Percentiles rank a stretch among this genome's conserved stretches.
Conservation (phyloP, 2,888 invertebrate species). For the Dasysyrphus tricinctus region DNA sequence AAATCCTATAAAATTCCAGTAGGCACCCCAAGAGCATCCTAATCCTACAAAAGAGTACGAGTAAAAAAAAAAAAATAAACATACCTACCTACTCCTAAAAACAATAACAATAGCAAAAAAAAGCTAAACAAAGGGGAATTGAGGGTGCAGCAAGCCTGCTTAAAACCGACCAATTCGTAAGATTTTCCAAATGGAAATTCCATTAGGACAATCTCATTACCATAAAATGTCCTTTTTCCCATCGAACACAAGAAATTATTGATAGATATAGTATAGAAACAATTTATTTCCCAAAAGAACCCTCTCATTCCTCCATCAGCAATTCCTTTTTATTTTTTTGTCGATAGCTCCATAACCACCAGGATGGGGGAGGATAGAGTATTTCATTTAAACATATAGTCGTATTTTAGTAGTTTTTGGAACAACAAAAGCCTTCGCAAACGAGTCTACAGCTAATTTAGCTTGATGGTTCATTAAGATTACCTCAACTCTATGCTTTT, state of each 20-base stretch:
- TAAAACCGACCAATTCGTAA: conserved; percentile 32
- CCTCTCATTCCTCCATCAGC: not conserved
- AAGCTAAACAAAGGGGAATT: not conserved
- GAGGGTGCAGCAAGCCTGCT: conserved; percentile 8
- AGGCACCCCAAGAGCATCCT: conserved; percentile 29
- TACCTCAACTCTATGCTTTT: conserved; percentile 42
- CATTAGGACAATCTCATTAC: conserved; percentile 71
- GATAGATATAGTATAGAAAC: conserved; percentile 57
- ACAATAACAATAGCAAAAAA: conserved; percentile 41
- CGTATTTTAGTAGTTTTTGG: conserved; percentile 42
- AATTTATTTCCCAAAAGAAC: conserved; percentile 41
- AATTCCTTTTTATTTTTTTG: not conserved
- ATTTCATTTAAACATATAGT: conserved; percentile 27
- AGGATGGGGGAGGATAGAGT: conserved; percentile 17
- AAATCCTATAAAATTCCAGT: conserved; percentile 43
- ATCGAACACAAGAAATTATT: conserved; percentile 70
- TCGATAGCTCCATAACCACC: not conserved
- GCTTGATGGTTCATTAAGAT: conserved; percentile 73
- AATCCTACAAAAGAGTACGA: conserved; percentile 38
- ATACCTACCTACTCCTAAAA: not conserved
- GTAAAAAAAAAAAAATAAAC: conserved; percentile 14
- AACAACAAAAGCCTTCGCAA: conserved; percentile 47
- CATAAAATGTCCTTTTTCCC: conserved; percentile 72
- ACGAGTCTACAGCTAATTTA: conserved; percentile 68
- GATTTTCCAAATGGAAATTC: conserved; percentile 72